These are phyloP conservation scores for Lasioglossum calceatum DNA, from an alignment of 2,888 invertebrate genomes.

Conservation along the genomic window DNA sequence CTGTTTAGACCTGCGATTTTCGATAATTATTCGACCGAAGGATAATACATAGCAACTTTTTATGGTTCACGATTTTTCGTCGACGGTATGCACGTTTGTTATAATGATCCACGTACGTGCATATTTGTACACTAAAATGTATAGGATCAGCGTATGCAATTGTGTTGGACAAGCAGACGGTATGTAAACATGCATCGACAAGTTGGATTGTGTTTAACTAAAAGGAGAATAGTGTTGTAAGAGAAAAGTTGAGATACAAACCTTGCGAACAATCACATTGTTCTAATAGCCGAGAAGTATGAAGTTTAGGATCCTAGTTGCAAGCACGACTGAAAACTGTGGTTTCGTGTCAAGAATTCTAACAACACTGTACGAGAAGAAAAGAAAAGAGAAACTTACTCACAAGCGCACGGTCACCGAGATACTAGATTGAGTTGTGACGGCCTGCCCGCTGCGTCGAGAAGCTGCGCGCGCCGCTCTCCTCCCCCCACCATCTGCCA, in stretches of 20 bases:
- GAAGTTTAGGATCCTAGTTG: slow-evolving; percentile 24
- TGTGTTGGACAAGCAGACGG: background rate
- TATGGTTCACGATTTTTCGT: no score
- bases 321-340: slow-evolving; percentile 22
- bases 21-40: no score
- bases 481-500: slow-evolving; percentile 23
- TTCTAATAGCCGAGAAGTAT: slow-evolving; percentile 41
- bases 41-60: no score
- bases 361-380: slow-evolving; percentile 25
- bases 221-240: background rate
- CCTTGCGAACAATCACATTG: slow-evolving; percentile 57
- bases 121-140: background rate
- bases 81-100: no score
- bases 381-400: slow-evolving; percentile 60
- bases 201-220: background rate
- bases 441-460: slow-evolving; percentile 73
- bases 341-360: slow-evolving; percentile 50
- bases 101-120: no score
- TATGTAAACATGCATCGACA: background rate
- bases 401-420: slow-evolving; percentile 78
- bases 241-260: slow-evolving; percentile 21
- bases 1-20: no score
- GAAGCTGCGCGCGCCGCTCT: slow-evolving; percentile 59
- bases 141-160: background rate
- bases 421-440: slow-evolving; percentile 84